A percentile compares a stretch with the other conserved stretches of the same genome.
These are phyloP conservation scores for Chloroclysta siterata DNA, from an alignment of 2,888 invertebrate species.

Conservation along the genomic window DNA sequence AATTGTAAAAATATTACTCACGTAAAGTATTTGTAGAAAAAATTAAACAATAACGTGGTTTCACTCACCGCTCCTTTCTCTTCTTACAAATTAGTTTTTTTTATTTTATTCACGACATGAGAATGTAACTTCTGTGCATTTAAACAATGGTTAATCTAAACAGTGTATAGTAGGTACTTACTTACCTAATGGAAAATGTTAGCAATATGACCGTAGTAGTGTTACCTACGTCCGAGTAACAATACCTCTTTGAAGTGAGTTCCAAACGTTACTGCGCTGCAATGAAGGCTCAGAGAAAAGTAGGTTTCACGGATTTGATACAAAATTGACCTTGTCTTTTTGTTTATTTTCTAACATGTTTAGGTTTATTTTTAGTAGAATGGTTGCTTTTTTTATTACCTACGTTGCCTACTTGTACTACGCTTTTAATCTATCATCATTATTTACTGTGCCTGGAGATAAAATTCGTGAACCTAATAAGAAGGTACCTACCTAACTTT, in stretches of 20 bases:
- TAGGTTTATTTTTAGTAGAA: not conserved
- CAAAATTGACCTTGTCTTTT: constrained; percentile 13
- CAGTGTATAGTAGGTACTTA: not conserved
- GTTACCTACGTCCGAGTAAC: not conserved
- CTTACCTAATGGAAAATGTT: constrained; percentile 8
- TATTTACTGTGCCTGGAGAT: too few relatives aligned
- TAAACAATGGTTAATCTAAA: constrained; percentile 9
- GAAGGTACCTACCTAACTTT: too few relatives aligned
- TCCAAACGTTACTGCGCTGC: constrained; percentile 19
- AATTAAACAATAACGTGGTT: not conserved
- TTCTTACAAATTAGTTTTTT: constrained; percentile 13
- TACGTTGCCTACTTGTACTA: too few relatives aligned
- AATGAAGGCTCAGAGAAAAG: constrained; percentile 11
- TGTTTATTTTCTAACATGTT: not conserved
- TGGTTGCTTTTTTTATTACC: too few relatives aligned
- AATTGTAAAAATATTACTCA: not conserved
- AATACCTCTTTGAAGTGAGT: constrained; percentile 21
- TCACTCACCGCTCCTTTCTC: constrained; percentile 22
- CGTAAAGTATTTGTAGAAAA: not conserved
- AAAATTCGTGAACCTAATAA: too few relatives aligned
- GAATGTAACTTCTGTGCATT: constrained; percentile 1
- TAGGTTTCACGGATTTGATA: constrained; percentile 16
- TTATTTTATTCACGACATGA: constrained; percentile 13
- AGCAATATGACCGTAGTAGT: too few relatives aligned
- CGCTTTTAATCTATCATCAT: too few relatives aligned